Conservation (phyloP, 2,797 vertebrate genomes). For the Emys orbicularis region DNA sequence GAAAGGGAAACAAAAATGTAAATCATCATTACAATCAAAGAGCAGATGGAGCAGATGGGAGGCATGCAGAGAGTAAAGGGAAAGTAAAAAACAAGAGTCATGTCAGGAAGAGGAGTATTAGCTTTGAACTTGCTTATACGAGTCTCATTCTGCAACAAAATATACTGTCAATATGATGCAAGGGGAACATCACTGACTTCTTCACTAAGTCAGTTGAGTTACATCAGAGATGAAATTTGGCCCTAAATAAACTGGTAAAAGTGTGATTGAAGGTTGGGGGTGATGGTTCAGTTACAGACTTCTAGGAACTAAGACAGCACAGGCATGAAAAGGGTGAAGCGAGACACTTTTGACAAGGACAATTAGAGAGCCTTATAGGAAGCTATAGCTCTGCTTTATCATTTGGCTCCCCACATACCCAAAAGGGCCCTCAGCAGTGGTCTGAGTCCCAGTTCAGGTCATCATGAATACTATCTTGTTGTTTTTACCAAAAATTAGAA, state of each 20-base stretch:
- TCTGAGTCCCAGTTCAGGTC: background rate
- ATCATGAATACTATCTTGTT: background rate
- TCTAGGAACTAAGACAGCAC: background rate
- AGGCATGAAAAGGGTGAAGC: background rate
- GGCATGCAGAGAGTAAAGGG: background rate
- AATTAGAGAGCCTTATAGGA: background rate
- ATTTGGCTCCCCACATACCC: background rate
- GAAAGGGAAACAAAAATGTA: background rate
- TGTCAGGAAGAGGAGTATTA: background rate
- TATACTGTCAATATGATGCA: background rate
- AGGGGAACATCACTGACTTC: background rate
- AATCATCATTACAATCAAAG: background rate
- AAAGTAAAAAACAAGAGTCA: background rate
- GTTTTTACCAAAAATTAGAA: background rate
- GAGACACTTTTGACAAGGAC: background rate
- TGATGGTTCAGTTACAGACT: background rate
- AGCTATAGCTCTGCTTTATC: background rate
- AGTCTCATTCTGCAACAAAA: background rate
- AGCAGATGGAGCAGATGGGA: background rate
- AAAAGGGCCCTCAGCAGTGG: background rate
- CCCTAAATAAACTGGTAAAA: background rate
- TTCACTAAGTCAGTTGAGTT: background rate
- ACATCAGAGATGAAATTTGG: accelerated
- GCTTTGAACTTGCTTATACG: background rate
- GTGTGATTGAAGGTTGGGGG: background rate